phyloP scores from a whole-genome alignment of 2,797 vertebrate genomes.

The Macroramphosus scolopax region DNA sequence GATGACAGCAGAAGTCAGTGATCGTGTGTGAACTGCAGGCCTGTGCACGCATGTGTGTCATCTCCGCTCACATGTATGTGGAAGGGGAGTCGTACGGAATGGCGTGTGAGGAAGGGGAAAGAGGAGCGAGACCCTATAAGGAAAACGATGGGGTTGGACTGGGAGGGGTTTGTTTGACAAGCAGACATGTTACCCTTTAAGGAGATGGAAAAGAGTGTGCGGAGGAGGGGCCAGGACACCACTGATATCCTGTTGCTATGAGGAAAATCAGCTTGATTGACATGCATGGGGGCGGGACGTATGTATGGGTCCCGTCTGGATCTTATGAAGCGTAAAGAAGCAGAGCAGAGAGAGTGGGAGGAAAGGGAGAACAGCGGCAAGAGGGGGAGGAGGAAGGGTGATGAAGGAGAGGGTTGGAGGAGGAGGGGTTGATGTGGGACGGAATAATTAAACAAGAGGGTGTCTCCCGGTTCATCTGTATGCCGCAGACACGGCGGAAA shows the following conservation, averaged over 20 bases:
- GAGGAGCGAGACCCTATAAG: constrained; percentile 47
- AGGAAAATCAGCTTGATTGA: constrained; percentile 68
- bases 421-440: constrained; percentile 57
- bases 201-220: constrained; percentile 51
- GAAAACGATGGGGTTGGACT: constrained; percentile 37
- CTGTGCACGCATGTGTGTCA: constrained; percentile 8
- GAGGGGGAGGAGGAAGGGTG: constrained; percentile 47
- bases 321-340: constrained; percentile 76
- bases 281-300: constrained; percentile 60
- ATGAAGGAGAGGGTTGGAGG: constrained; percentile 26
- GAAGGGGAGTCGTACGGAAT: constrained; percentile 29
- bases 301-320: constrained; percentile 75
- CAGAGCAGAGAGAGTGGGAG: constrained; percentile 62
- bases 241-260: constrained; percentile 60
- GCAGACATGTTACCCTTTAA: constrained; percentile 71
- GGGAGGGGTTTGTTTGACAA: constrained; percentile 61
- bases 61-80: constrained; percentile 30
- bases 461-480: constrained; percentile 70
- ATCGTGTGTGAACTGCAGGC: constrained; percentile 16
- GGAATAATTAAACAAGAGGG: constrained; percentile 74
- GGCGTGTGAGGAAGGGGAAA: constrained; percentile 25
- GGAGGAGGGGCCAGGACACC: constrained; percentile 48
- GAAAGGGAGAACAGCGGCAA: constrained; percentile 62
- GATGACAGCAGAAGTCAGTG: constrained; percentile 36
- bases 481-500: constrained; percentile 55